These are phyloP conservation scores for Hemiscyllium ocellatum DNA, from an alignment of 2,113 vertebrate species.

Conservation along the genomic window DNA sequence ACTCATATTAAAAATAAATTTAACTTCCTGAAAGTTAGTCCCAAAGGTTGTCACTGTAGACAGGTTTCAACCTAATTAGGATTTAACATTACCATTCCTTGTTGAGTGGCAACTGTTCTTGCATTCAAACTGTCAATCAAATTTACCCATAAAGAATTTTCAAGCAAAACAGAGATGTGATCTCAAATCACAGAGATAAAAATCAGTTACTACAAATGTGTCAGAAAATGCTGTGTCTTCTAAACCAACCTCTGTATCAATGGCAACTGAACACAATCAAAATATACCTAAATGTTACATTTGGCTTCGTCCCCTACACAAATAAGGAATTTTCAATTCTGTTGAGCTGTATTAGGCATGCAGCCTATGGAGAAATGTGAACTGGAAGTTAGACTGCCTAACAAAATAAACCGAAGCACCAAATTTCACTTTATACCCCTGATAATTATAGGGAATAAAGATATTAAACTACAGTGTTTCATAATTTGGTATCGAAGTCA, in stretches of 20 bases:
- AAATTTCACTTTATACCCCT: not conserved
- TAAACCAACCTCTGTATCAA: not conserved
- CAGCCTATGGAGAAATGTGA: not conserved
- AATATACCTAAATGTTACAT: not conserved
- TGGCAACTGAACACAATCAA: not conserved
- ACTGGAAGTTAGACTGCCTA: not conserved
- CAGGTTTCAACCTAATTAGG: slow-evolving; percentile 25
- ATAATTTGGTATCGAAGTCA: not conserved
- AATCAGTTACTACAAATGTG: not conserved
- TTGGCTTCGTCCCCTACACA: not conserved
- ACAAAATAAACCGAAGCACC: not conserved
- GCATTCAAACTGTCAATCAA: slow-evolving; percentile 19
- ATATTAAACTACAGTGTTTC: not conserved
- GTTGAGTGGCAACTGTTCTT: not conserved
- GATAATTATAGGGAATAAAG: not conserved
- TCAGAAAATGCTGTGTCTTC: not conserved
- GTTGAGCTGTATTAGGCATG: not conserved
- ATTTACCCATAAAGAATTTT: not conserved
- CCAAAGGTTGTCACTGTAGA: slow-evolving; percentile 21
- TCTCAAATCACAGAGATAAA: not conserved
- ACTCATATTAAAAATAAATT: slow-evolving; percentile 15
- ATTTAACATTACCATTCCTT: slow-evolving; percentile 15
- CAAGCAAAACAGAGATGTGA: not conserved
- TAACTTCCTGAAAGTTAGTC: not conserved
- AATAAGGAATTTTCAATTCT: not conserved